A percentile compares a stretch with the other conserved stretches of the same genome.
phyloP scores from a whole-genome alignment of 2,888 invertebrate species.

The Apodemia duryi region DNA sequence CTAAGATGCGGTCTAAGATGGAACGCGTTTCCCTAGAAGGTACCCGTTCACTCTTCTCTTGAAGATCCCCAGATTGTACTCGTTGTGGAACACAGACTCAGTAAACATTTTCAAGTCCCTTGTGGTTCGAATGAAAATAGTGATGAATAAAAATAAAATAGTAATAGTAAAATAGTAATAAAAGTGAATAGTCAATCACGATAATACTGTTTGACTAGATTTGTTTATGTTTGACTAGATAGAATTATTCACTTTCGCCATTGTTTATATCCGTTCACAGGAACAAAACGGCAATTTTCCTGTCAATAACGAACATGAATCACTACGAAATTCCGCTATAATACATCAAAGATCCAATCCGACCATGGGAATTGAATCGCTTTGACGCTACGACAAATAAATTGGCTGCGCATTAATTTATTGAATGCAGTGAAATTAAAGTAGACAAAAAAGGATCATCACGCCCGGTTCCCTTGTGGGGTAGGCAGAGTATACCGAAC shows the following conservation, averaged over 20 bases:
- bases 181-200: background rate
- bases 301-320: constrained; percentile 20
- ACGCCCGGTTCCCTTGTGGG: no score
- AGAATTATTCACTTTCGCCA: constrained; percentile 18
- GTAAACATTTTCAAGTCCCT: no score
- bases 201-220: background rate
- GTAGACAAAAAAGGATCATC: background rate
- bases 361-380: constrained; percentile 7
- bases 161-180: no score
- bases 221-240: constrained; percentile 3
- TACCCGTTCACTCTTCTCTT: no score
- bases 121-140: no score
- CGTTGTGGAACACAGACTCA: no score
- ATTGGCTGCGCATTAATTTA: constrained; percentile 11
- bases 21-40: no score
- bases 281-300: constrained; percentile 23
- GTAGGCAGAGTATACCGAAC: no score
- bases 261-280: constrained; percentile 30
- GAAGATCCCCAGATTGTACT: no score
- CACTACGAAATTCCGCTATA: constrained; percentile 15
- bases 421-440: constrained; percentile 10
- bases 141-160: no score
- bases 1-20: no score
- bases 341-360: constrained; percentile 3
- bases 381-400: constrained; percentile 7